Base-by-base conservation (phyloP, 1,140 invertebrate genomes). In the Drosophila setifemur region DNA sequence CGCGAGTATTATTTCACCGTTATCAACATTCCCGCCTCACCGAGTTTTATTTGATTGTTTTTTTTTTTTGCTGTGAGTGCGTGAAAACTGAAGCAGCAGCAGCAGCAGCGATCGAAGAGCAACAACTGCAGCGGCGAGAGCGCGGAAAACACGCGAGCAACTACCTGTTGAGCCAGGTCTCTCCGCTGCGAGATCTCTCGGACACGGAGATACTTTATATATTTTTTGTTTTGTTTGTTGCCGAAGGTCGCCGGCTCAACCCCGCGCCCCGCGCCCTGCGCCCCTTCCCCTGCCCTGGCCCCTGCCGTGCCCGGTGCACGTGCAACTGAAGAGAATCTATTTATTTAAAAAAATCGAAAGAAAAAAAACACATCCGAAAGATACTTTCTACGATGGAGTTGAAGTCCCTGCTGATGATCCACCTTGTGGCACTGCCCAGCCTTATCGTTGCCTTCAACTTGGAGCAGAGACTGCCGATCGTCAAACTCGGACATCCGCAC, bases 391-490 rank as follows among this genome's bases (percentile, higher is more conserved):
- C n/a, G n/a, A n/a, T 49, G 47, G 31, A 25, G 11, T 11, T 25
- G 31, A n/a, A n/a, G n/a, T n/a, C n/a, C n/a, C 25, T 16, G 23
- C 6, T 2, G 1, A 1, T 9, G 4, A 16, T 5, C 3, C 14
- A n/a, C n/a, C n/a, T n/a, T 6, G 14, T 18, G 21, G 21, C 2
- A 11, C 43, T 28, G 28, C 12, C 25, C 16, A 33, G 14, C 19
- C 26, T 29, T 3, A n/a, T 25, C 7, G 7, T 18, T 5, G 28
- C 45, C 47, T 90, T 90, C 35, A 90, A 90, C 61, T 43, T 90
- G 58, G 89, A 90, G 40, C 83, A 82, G 23, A 66, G 89, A 26
- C 67, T 89, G 33, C 89, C 89, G 3, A 71, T 90, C 12, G 54
- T 90, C 25, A 90, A 90, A 35, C 85, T 81, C 50, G 88, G 89